Percentiles rank a stretch among this genome's conserved stretches.
Evolutionary conservation across 2,888 invertebrate genomes (phyloP).

Genomic region (Sycophila texana): DNA sequence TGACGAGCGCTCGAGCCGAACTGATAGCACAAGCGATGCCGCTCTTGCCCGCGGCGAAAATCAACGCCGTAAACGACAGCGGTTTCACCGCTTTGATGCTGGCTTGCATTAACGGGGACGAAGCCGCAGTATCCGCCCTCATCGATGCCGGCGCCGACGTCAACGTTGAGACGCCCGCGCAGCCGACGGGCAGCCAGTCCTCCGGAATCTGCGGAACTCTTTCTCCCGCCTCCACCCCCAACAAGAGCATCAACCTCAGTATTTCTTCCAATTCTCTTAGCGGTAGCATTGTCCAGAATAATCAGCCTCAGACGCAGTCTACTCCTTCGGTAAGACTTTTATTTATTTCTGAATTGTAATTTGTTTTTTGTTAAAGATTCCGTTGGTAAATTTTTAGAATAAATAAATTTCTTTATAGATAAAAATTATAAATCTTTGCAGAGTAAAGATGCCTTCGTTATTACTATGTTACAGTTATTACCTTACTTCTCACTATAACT

Average conservation of each 20-base stretch:
- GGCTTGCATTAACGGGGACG: slow-evolving; percentile 88
- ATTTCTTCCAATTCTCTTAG: slow-evolving; percentile 50
- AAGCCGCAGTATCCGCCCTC: slow-evolving; percentile 83
- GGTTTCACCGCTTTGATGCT: slow-evolving; percentile 91
- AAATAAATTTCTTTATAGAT: too few species aligned
- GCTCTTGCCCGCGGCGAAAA: slow-evolving; percentile 83
- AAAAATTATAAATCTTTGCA: too few species aligned
- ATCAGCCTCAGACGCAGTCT: slow-evolving; percentile 35
- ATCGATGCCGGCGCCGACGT: slow-evolving; percentile 89
- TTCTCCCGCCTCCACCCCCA: slow-evolving; percentile 69
- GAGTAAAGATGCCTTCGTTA: too few species aligned
- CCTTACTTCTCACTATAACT: not conserved
- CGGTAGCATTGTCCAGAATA: slow-evolving; percentile 42
- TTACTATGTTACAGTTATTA: too few species aligned
- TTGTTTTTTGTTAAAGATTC: too few species aligned
- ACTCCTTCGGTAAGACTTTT: slow-evolving; percentile 21
- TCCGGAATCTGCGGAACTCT: slow-evolving; percentile 61
- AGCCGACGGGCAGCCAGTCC: slow-evolving; percentile 62
- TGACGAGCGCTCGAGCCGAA: slow-evolving; percentile 88
- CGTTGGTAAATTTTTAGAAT: too few species aligned
- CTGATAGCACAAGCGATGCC: slow-evolving; percentile 87
- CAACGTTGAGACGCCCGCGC: slow-evolving; percentile 86
- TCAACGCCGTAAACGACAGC: slow-evolving; percentile 87
- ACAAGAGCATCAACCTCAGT: slow-evolving; percentile 74
- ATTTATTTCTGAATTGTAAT: too few species aligned